phyloP scores from a whole-genome alignment of 30 jellyfish, hydroid and myxozoan species.

The Phacellophora camtschatica region DNA sequence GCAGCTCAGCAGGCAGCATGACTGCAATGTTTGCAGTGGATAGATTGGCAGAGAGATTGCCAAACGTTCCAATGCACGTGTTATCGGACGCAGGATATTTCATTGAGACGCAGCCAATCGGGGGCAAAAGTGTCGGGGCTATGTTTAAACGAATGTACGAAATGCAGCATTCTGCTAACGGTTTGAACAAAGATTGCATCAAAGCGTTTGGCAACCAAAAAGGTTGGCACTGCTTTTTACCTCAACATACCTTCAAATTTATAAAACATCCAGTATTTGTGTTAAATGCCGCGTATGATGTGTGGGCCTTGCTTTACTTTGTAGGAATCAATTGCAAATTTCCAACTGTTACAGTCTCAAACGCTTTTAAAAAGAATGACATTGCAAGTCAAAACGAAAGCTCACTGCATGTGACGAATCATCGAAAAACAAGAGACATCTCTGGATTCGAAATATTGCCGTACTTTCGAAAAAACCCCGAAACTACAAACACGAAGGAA shows the following conservation, averaged over 20 bases:
- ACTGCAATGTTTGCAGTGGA: slow-evolving; percentile 98
- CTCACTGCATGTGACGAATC: neutral
- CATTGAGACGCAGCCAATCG: slow-evolving; percentile 96
- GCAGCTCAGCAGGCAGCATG: slow-evolving; percentile 99
- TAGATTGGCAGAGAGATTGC: slow-evolving; percentile 81
- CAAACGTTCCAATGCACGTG: slow-evolving; percentile 93
- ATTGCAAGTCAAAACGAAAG: neutral
- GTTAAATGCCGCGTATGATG: slow-evolving; percentile 95
- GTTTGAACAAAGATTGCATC: slow-evolving; percentile 86
- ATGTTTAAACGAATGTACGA: slow-evolving; percentile 81
- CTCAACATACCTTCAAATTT: slow-evolving; percentile 79
- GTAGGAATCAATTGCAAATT: slow-evolving; percentile 94
- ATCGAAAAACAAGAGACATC: slow-evolving; percentile 60
- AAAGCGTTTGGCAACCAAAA: slow-evolving; percentile 65
- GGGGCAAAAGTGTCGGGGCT: slow-evolving; percentile 91
- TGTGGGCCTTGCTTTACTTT: slow-evolving; percentile 97
- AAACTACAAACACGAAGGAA: neutral
- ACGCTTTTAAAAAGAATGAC: slow-evolving; percentile 30
- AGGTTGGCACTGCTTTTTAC: slow-evolving; percentile 97
- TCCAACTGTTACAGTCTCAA: slow-evolving; percentile 57
- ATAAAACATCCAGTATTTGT: slow-evolving; percentile 92
- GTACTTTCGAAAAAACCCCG: slow-evolving; percentile 85
- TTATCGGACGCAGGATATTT: slow-evolving; percentile 99
- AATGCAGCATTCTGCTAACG: slow-evolving; percentile 91
- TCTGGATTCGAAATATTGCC: slow-evolving; percentile 97